phyloP scores from a whole-genome alignment of 2,888 invertebrate genomes.

The Morpho helenor region DNA sequence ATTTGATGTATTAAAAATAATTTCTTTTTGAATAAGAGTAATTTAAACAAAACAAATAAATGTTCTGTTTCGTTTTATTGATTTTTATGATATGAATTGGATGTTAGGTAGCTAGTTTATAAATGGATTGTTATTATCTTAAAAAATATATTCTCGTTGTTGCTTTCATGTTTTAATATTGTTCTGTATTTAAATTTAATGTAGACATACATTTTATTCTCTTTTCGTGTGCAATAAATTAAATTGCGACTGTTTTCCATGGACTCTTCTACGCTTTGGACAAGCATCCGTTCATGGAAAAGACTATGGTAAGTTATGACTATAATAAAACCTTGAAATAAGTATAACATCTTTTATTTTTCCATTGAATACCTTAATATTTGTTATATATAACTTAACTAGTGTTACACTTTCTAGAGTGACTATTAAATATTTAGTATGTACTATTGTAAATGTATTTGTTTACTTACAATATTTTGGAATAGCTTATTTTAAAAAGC shows the following conservation, averaged over 20 bases:
- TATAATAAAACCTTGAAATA: constrained; percentile 56
- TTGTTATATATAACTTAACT: too few relatives aligned
- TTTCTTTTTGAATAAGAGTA: too few relatives aligned
- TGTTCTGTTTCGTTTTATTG: too few relatives aligned
- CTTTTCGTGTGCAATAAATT: constrained; percentile 54
- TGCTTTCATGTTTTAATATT: constrained; percentile 19
- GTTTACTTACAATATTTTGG: too few relatives aligned
- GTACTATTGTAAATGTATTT: too few relatives aligned
- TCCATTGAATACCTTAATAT: constrained; percentile 24
- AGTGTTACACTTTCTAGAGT: too few relatives aligned
- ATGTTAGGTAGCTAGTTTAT: background rate
- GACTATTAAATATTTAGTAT: too few relatives aligned
- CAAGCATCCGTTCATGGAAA: constrained; percentile 68
- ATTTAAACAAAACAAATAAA: too few relatives aligned
- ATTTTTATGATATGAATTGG: too few relatives aligned
- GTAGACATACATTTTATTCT: constrained; percentile 29
- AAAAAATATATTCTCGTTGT: constrained; percentile 17
- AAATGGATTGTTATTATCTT: constrained; percentile 9
- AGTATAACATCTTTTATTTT: constrained; percentile 43
- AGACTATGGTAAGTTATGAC: constrained; percentile 70
- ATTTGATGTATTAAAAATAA: too few relatives aligned
- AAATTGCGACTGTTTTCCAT: constrained; percentile 71
- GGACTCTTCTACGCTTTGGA: constrained; percentile 68
- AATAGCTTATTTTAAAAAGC: too few relatives aligned
- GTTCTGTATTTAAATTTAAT: constrained; percentile 12